These are phyloP conservation scores for Neofelis nebulosa DNA, from an alignment of 2,113 vertebrate species.

Conservation along the genomic window DNA sequence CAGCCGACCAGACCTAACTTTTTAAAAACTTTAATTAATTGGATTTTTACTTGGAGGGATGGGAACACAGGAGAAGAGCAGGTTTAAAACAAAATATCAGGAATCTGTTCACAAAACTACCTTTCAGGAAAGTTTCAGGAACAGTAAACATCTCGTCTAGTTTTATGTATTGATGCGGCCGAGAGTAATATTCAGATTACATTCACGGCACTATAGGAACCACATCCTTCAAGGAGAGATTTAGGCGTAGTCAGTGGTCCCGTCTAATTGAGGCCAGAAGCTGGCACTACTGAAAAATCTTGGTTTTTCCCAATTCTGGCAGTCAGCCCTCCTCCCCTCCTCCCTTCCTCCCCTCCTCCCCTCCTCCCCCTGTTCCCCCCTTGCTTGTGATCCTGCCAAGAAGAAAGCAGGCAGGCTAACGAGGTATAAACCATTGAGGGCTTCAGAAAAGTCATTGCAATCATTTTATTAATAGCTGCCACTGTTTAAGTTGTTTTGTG, in stretches of 20 bases:
- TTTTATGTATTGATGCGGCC: neutral
- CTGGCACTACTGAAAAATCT: neutral
- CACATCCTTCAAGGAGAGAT: neutral
- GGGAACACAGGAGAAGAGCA: neutral
- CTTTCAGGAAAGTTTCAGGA: neutral
- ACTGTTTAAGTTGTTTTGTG: neutral
- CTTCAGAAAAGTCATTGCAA: neutral
- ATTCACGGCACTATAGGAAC: neutral
- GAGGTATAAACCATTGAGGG: neutral
- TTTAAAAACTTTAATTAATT: neutral
- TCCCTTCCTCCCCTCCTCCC: no score
- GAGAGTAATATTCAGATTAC: neutral
- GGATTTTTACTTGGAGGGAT: neutral
- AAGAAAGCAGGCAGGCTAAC: neutral
- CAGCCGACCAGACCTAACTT: neutral
- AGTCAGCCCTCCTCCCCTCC: neutral
- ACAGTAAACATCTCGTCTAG: neutral
- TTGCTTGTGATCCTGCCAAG: neutral
- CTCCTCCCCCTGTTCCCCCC: no score
- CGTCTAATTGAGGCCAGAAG: neutral
- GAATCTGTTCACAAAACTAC: neutral
- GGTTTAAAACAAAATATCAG: neutral
- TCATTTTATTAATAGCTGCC: neutral
- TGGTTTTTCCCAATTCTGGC: slow-evolving; percentile 1
- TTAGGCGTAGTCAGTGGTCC: neutral